Conservation (phyloP, 1,140 invertebrate genomes). For the Nasonia giraulti region DNA sequence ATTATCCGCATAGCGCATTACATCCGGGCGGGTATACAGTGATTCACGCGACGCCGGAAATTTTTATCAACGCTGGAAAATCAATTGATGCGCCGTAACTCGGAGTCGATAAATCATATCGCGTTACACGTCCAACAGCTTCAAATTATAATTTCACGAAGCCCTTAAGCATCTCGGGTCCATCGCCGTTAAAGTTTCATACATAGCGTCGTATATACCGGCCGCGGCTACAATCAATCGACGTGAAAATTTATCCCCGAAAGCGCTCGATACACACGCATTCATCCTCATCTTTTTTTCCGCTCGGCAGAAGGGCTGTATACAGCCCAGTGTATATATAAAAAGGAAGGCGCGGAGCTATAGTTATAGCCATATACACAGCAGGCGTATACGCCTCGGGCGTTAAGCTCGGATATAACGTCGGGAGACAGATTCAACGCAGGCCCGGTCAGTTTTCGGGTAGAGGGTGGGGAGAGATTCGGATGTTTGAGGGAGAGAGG, state of each 20-base stretch:
- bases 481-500: neutral
- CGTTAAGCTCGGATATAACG: neutral
- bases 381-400: neutral
- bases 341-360: too few relatives aligned
- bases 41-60: neutral
- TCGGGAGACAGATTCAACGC: neutral
- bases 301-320: too few relatives aligned
- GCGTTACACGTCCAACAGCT: too few relatives aligned
- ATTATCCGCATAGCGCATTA: neutral
- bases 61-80: neutral
- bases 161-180: too few relatives aligned
- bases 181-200: neutral
- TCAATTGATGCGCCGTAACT: neutral
- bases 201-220: neutral
- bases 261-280: neutral
- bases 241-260: conserved; percentile 21
- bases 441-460: neutral
- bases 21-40: neutral
- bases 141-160: too few relatives aligned
- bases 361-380: neutral
- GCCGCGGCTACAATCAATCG: conserved; percentile 12
- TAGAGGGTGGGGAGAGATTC: neutral
- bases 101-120: too few relatives aligned
- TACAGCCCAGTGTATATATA: too few relatives aligned
- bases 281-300: conserved; percentile 10